Conservation (phyloP, 2,888 invertebrate genomes). For the Xestia sexstrigata region DNA sequence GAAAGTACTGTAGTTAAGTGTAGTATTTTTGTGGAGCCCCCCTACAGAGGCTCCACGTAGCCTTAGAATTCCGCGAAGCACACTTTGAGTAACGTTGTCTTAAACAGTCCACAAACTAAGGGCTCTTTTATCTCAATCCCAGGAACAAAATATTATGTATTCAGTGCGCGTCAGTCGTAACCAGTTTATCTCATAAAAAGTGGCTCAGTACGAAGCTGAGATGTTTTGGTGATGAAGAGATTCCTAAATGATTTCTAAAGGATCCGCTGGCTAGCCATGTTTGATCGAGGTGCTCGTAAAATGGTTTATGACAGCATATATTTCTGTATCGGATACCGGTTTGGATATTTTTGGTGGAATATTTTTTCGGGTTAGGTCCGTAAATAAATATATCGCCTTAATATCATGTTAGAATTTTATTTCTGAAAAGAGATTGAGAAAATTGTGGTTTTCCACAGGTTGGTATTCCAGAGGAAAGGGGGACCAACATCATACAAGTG, state of each 20-base stretch:
- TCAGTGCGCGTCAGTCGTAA: constrained; percentile 52
- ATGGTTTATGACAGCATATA: constrained; percentile 39
- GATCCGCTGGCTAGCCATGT: constrained; percentile 21
- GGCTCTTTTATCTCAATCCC: not conserved
- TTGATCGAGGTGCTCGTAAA: constrained; percentile 38
- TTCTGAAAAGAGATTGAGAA: not conserved
- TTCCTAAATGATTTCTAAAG: constrained; percentile 54
- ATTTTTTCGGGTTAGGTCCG: not conserved
- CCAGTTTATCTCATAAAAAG: constrained; percentile 57
- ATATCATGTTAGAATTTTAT: not conserved
- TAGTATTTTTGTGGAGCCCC: too few relatives aligned
- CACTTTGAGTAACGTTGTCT: too few relatives aligned
- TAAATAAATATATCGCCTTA: not conserved
- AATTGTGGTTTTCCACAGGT: not conserved
- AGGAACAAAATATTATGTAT: constrained; percentile 29
- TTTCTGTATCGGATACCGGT: constrained; percentile 23
- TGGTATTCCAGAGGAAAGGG: not conserved
- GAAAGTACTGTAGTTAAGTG: too few relatives aligned
- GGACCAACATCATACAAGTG: too few relatives aligned
- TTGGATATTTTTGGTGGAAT: not conserved
- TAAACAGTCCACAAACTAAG: not conserved
- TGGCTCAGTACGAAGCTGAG: constrained; percentile 19
- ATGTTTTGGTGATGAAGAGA: constrained; percentile 58
- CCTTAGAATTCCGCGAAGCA: too few relatives aligned
- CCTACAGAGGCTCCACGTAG: too few relatives aligned